A percentile compares a stretch with the other conserved stretches of the same genome.
These are phyloP conservation scores for Eulemur coronatus DNA, from an alignment of 2,797 vertebrate species.

Conservation along the genomic window DNA sequence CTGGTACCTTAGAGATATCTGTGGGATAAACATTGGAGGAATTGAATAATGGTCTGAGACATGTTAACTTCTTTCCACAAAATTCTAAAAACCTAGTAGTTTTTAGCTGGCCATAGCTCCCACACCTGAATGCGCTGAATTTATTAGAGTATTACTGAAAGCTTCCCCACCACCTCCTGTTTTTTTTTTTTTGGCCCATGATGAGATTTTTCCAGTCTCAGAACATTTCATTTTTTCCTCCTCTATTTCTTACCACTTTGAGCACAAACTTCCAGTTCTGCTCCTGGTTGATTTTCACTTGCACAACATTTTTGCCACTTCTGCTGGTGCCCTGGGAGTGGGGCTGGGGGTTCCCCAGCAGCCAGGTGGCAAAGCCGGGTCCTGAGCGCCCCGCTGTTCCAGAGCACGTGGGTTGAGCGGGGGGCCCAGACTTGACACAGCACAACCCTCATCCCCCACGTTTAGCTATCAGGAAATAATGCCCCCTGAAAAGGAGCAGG, in stretches of 20 bases:
- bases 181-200: not conserved
- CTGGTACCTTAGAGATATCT: not conserved
- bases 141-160: not conserved
- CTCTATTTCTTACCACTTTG: too few relatives aligned
- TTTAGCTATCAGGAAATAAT: not conserved
- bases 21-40: not conserved
- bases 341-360: not conserved
- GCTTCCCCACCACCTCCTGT: not conserved
- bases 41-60: not conserved
- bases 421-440: rapidly evolving
- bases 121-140: rapidly evolving
- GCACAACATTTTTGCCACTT: not conserved
- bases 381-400: rapidly evolving
- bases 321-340: rapidly evolving
- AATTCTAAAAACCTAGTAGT: not conserved
- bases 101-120: rapidly evolving
- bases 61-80: not conserved
- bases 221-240: not conserved
- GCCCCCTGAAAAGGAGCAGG: rapidly evolving
- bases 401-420: rapidly evolving
- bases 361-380: rapidly evolving
- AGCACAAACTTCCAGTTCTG: not conserved
- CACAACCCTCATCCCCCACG: rapidly evolving
- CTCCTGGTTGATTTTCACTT: not conserved
- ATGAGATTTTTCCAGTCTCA: not conserved